Conservation (phyloP, 2,113 vertebrate genomes). For the Percina caprodes region DNA sequence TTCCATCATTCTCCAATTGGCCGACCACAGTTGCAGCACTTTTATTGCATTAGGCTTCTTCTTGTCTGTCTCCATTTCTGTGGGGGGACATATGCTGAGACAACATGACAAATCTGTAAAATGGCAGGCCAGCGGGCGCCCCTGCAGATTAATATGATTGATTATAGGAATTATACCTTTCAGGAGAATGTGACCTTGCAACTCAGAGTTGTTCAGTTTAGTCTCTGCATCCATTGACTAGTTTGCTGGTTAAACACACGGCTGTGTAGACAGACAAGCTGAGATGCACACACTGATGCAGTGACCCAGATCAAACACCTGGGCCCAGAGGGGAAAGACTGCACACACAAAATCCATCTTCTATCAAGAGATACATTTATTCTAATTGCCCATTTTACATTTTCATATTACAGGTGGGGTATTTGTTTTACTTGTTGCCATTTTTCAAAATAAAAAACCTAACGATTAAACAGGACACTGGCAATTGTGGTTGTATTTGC, state of each 20-base stretch:
- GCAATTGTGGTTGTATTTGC: neutral
- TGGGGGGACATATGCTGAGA: neutral
- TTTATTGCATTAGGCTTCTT: slow-evolving; percentile 45
- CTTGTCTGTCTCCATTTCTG: slow-evolving; percentile 13
- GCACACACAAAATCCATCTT: slow-evolving; percentile 5
- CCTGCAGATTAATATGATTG: slow-evolving; percentile 26
- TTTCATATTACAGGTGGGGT: neutral
- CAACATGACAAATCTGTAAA: slow-evolving; percentile 20
- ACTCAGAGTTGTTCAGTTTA: slow-evolving; percentile 3
- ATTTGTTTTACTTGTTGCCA: neutral
- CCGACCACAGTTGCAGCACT: slow-evolving; percentile 10
- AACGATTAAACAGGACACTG: neutral
- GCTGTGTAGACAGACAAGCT: slow-evolving; percentile 38
- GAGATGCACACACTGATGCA: slow-evolving; percentile 37
- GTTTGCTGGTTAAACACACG: slow-evolving; percentile 62
- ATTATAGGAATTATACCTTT: slow-evolving; percentile 38
- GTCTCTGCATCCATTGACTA: slow-evolving; percentile 29
- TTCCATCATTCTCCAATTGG: slow-evolving; percentile 53
- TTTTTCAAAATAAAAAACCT: slow-evolving; percentile 1
- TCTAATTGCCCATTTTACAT: slow-evolving; percentile 3
- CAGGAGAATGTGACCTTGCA: slow-evolving; percentile 39
- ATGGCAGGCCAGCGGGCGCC: neutral
- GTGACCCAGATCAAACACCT: slow-evolving; percentile 67
- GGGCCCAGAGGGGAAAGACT: slow-evolving; percentile 33
- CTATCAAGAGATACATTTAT: neutral